These are phyloP conservation scores for Lepidurus packardi DNA, from an alignment of 1,140 invertebrate genomes.

Conservation along the genomic window DNA sequence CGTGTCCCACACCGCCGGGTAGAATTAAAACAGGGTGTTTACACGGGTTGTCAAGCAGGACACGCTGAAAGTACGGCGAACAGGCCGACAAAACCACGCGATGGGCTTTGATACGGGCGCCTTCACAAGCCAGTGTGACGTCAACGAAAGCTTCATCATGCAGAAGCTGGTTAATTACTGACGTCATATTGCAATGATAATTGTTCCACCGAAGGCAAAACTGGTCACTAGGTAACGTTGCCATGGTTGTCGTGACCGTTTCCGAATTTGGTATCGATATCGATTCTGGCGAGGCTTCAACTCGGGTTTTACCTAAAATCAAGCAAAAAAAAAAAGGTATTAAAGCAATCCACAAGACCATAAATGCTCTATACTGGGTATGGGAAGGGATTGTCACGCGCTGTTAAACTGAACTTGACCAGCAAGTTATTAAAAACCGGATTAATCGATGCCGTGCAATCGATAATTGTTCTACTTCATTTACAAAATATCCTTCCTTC, in stretches of 20 bases:
- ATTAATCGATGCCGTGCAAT: too few species aligned
- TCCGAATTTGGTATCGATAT: neutral
- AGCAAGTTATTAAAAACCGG: too few species aligned
- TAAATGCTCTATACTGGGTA: too few species aligned
- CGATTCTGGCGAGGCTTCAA: neutral
- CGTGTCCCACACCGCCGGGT: slow-evolving; percentile 57
- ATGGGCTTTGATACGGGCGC: slow-evolving; percentile 78
- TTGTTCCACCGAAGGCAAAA: slow-evolving; percentile 83
- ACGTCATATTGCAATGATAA: slow-evolving; percentile 75
- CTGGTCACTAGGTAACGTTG: slow-evolving; percentile 38
- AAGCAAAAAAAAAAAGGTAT: neutral
- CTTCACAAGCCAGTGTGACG: slow-evolving; percentile 81
- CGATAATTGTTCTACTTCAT: too few species aligned
- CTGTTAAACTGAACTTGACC: too few species aligned
- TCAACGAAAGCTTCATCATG: slow-evolving; percentile 81
- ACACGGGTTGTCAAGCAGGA: slow-evolving; percentile 68
- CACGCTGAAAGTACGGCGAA: slow-evolving; percentile 64
- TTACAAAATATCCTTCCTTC: too few species aligned
- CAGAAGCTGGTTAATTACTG: slow-evolving; percentile 67
- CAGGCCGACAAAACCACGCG: slow-evolving; percentile 70
- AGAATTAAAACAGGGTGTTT: slow-evolving; percentile 66
- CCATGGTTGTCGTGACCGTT: slow-evolving; percentile 20
- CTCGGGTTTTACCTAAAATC: neutral
- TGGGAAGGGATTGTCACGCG: too few species aligned
- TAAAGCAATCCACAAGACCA: neutral